Conservation (phyloP, 37 sponge, comb jelly and placozoan genomes). For the Axinella damicornis region DNA sequence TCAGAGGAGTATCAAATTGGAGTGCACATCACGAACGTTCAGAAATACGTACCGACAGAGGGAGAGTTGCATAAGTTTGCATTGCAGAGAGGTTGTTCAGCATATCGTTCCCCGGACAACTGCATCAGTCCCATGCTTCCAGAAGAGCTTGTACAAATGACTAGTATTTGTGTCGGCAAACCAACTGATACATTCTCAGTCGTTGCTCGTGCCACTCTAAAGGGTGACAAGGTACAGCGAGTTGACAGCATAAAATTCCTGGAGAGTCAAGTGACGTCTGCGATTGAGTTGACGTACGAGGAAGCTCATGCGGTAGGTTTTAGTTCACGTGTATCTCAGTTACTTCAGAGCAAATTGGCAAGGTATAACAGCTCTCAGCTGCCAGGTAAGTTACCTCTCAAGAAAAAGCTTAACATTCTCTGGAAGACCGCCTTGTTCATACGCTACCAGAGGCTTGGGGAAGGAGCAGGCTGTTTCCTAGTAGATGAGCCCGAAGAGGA, state of each 20-base stretch:
- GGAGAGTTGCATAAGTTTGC: conserved; percentile 16
- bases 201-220: background rate
- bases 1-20: conserved; percentile 17
- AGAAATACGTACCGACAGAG: background rate
- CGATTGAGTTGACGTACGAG: conserved; percentile 4
- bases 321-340: background rate
- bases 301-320: conserved; percentile 24
- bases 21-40: conserved; percentile 56
- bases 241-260: background rate
- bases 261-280: background rate
- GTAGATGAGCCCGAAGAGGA: background rate
- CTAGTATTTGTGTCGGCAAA: conserved; percentile 13
- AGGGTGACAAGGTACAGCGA: background rate
- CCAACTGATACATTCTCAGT: conserved; percentile 6
- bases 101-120: conserved; percentile 23
- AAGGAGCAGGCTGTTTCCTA: conserved; percentile 20
- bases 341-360: background rate
- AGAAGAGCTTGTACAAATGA: background rate
- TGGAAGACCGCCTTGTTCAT: conserved; percentile 38
- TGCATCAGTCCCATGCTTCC: conserved; percentile 37
- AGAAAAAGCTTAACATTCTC: background rate
- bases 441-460: conserved; percentile 30
- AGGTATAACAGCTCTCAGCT: background rate
- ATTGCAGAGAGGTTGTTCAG: conserved; percentile 25
- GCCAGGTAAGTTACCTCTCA: background rate